phyloP scores from a whole-genome alignment of 2,113 vertebrate species.

The Pipa parva region DNA sequence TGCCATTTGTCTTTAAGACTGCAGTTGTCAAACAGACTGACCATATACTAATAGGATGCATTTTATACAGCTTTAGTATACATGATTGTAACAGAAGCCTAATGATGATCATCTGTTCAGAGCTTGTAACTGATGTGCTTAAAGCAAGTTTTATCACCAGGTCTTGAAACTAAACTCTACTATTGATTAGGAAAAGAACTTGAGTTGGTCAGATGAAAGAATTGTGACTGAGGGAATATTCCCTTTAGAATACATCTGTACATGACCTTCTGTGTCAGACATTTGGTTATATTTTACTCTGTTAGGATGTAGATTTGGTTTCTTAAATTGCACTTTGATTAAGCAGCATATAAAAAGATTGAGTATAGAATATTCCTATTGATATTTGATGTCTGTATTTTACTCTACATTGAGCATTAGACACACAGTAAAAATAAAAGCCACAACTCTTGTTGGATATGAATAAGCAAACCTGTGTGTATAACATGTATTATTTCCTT shows the following conservation, averaged over 20 bases:
- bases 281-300: slow-evolving; percentile 23
- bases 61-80: slow-evolving; percentile 57
- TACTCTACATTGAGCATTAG: no score
- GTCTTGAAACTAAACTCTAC: slow-evolving; percentile 55
- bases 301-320: slow-evolving; percentile 1
- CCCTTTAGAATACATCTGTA: slow-evolving; percentile 23
- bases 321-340: background rate
- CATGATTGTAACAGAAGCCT: slow-evolving; percentile 53
- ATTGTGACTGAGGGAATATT: slow-evolving; percentile 33
- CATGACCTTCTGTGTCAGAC: slow-evolving; percentile 16
- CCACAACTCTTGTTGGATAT: no score
- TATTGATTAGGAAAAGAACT: slow-evolving; percentile 50
- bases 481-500: no score
- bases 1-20: slow-evolving; percentile 72
- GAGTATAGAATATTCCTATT: background rate
- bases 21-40: slow-evolving; percentile 66
- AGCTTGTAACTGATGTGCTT: slow-evolving; percentile 59
- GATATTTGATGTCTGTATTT: background rate
- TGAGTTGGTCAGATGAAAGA: slow-evolving; percentile 35
- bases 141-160: slow-evolving; percentile 62
- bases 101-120: slow-evolving; percentile 71
- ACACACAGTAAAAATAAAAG: no score
- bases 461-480: no score
- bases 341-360: background rate
- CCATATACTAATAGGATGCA: slow-evolving; percentile 68